Evolutionary conservation across 2,113 vertebrate genomes (phyloP).

Genomic region (Maccullochella peelii): DNA sequence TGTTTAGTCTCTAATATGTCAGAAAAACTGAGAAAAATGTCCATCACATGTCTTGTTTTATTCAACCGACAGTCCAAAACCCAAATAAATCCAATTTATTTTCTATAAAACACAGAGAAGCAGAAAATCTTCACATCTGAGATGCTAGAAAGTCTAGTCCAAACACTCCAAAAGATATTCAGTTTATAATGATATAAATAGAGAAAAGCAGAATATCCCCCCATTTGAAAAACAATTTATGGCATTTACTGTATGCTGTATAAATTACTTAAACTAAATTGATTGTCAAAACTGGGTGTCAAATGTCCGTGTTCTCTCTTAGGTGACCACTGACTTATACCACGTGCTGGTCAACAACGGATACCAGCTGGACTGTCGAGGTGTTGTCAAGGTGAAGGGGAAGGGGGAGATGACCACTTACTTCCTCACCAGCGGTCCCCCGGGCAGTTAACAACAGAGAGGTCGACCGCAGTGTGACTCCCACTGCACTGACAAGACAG

Average conservation of each 20-base stretch:
- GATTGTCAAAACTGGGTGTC: slow-evolving; percentile 40
- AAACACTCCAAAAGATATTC: neutral
- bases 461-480: slow-evolving; percentile 59
- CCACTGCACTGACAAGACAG: slow-evolving; percentile 71
- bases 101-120: neutral
- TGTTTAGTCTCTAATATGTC: neutral
- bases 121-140: neutral
- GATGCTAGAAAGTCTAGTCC: neutral
- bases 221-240: neutral
- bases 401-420: slow-evolving; percentile 99
- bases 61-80: neutral
- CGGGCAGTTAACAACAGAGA: slow-evolving; percentile 85
- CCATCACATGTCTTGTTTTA: neutral
- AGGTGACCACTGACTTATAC: slow-evolving; percentile 96
- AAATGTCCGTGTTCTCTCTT: slow-evolving; percentile 65
- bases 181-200: neutral
- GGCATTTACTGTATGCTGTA: neutral
- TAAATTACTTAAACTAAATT: neutral
- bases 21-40: neutral
- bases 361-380: slow-evolving; percentile 93
- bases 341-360: slow-evolving; percentile 93
- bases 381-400: slow-evolving; percentile 96
- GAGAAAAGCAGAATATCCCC: neutral
- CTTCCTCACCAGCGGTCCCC: slow-evolving; percentile 94
- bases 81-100: neutral